phyloP scores from a whole-genome alignment of 2,797 vertebrate genomes.

The Buphagus erythrorhynchus region DNA sequence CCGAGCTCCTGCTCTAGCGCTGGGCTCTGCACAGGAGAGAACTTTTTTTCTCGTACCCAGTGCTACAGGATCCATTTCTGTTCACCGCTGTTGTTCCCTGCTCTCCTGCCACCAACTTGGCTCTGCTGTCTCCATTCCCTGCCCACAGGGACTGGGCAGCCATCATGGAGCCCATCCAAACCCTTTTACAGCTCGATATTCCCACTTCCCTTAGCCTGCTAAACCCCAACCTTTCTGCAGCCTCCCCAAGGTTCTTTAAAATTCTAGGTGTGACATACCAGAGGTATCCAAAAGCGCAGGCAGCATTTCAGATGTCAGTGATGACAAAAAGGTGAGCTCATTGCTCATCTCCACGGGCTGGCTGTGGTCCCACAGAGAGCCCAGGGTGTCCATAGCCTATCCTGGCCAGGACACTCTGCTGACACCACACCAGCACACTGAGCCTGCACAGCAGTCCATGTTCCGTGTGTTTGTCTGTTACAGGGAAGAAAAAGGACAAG shows the following conservation, averaged over 20 bases:
- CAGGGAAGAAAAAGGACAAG: background rate
- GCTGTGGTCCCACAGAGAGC: background rate
- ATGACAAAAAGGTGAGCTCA: background rate
- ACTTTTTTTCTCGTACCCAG: fast-evolving
- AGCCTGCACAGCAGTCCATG: background rate
- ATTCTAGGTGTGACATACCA: background rate
- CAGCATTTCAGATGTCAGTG: background rate
- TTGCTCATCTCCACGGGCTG: fast-evolving
- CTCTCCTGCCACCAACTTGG: fast-evolving
- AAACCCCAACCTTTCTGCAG: background rate
- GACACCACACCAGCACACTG: fast-evolving
- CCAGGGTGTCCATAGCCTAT: fast-evolving
- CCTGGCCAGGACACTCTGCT: background rate
- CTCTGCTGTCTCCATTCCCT: background rate
- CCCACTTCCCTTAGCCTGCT: background rate
- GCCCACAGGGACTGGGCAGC: too few species aligned
- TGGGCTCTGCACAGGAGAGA: background rate
- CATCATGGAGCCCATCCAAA: background rate
- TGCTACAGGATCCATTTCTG: fast-evolving
- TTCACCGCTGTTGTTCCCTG: fast-evolving
- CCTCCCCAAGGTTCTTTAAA: background rate
- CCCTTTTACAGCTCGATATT: background rate
- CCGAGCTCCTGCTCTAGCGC: fast-evolving
- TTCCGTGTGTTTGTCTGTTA: background rate
- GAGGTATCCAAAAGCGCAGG: fast-evolving